A percentile compares a stretch with the other conserved stretches of the same genome.
Conservation (phyloP, 2,888 invertebrate species). For the Campoletis raptor region DNA sequence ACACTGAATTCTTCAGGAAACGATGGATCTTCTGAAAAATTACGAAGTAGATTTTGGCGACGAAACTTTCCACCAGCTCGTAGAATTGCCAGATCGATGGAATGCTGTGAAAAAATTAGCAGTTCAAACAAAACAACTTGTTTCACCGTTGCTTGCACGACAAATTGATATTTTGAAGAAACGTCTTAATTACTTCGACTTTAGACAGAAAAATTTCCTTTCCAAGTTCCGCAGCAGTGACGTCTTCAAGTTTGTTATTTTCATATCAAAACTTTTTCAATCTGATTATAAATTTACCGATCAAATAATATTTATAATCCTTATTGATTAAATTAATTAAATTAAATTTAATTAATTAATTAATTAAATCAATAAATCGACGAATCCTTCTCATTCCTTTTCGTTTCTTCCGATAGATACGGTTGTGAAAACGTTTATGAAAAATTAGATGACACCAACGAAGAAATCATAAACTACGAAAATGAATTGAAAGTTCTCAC, state of each 20-base stretch:
- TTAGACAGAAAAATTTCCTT: slow-evolving; percentile 91
- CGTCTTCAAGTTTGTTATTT: slow-evolving; percentile 84
- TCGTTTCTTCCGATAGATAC: slow-evolving; percentile 83
- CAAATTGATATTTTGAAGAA: slow-evolving; percentile 95
- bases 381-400: not conserved
- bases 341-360: no score
- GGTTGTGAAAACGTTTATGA: slow-evolving; percentile 89
- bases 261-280: not conserved
- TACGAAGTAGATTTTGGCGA: slow-evolving; percentile 96
- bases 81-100: slow-evolving; percentile 96
- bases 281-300: not conserved
- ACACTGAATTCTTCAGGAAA: slow-evolving; percentile 86
- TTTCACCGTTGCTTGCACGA: slow-evolving; percentile 94
- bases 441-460: slow-evolving; percentile 89
- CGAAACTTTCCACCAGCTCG: slow-evolving; percentile 87
- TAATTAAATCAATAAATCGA: not conserved
- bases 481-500: slow-evolving; percentile 88
- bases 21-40: slow-evolving; percentile 92
- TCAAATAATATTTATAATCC: not conserved
- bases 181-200: slow-evolving; percentile 92
- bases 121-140: slow-evolving; percentile 93
- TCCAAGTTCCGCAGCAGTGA: slow-evolving; percentile 89
- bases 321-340: no score
- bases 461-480: slow-evolving; percentile 89
- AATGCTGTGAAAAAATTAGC: slow-evolving; percentile 93